Base-by-base conservation (phyloP, 2,113 vertebrate genomes). In the Ptychochromis oligacanthus region DNA sequence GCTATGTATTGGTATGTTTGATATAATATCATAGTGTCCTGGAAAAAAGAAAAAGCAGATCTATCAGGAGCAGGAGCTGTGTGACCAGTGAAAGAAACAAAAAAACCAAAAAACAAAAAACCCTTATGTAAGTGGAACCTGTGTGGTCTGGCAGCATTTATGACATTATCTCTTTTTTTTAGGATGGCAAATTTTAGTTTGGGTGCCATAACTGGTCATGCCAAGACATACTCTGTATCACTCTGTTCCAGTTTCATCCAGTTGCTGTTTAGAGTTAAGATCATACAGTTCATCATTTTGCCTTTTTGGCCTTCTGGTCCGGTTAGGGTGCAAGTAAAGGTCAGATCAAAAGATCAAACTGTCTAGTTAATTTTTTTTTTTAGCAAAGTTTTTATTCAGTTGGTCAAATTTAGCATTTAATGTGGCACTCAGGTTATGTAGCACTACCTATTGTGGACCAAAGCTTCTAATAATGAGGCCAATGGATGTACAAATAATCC, bases 1-100 rank as follows among this genome's bases (percentile, higher is more conserved):
- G 60, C 65, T 56, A 49, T 55, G 77, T 57, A 31, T 59, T 76
- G 40, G 75, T 80, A 24, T 79, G 55, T 82, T 49, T 75, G 79
- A 87, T 79, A 72, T 6, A 59, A 59, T 8, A 15, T 15, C 22
- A 15, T 3, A 20, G 22, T 24, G 54, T 61, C 18, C 34, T 28
- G 38, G 18, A 65, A 49, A 76, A n/a, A 56, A 40, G 38, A 64
- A 56, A 34, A 58, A 34, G 52, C 24, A 20, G 36, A 38, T 38
- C 8, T 80, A 8, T 46, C 34, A 76, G 10, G 22, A 46, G 54
- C 78, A 65, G 77, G 22, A 28, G 54, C 74, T 76, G 65, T 20
- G 43, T 14, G 17, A 52, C 43, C 46, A 52, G 17, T 31, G 26
- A 54, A 72, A 54, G 46, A 18, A 6, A 49, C 46, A 18, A 17